phyloP scores from a whole-genome alignment of 2,113 vertebrate species.

The Neomonachus schauinslandi region DNA sequence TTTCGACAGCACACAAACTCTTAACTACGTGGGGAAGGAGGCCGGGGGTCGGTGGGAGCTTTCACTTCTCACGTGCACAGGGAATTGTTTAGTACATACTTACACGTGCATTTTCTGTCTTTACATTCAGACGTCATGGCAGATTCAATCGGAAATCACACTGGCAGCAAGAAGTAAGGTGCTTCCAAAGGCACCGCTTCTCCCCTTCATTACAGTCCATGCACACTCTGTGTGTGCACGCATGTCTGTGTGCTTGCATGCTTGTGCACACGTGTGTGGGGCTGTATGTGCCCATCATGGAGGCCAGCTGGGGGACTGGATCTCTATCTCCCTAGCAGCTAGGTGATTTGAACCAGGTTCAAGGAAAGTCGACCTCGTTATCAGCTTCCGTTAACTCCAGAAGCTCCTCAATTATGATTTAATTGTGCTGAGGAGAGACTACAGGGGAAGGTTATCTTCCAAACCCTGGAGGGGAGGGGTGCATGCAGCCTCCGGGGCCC shows the following conservation, averaged over 20 bases:
- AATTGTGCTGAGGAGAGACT: not conserved
- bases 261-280: no score
- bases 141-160: not conserved
- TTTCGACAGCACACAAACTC: not conserved
- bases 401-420: not conserved
- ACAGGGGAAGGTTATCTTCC: not conserved
- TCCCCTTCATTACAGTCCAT: not conserved
- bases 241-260: not conserved
- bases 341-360: not conserved
- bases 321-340: not conserved
- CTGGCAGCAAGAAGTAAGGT: not conserved
- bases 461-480: not conserved
- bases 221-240: not conserved
- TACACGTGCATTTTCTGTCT: not conserved
- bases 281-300: no score
- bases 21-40: not conserved
- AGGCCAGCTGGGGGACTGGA: not conserved
- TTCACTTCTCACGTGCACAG: fast-evolving
- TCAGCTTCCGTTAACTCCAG: not conserved
- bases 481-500: fast-evolving
- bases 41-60: not conserved
- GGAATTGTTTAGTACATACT: fast-evolving
- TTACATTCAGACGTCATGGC: not conserved
- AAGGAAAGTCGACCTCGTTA: not conserved
- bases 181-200: not conserved